phyloP scores from a whole-genome alignment of 2,797 vertebrate genomes.

The Clangula hyemalis region DNA sequence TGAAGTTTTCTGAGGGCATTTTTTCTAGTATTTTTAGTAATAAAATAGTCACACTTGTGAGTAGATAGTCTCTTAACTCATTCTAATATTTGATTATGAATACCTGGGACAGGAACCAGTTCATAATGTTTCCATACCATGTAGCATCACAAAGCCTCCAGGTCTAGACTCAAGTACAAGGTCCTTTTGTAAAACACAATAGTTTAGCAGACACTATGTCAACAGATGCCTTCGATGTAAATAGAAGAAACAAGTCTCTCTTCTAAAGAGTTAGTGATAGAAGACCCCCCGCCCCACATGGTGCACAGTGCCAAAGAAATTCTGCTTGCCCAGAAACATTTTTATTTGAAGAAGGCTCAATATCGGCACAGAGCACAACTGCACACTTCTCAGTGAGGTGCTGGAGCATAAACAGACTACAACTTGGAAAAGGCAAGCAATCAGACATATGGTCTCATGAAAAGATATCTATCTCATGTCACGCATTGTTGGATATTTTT shows the following conservation, averaged over 20 bases:
- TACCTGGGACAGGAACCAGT: not conserved
- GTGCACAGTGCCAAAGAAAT: not conserved
- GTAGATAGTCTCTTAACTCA: not conserved
- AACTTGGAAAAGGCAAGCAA: constrained; percentile 2
- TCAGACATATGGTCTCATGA: constrained; percentile 29
- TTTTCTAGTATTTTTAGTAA: not conserved
- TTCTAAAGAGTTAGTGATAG: not conserved
- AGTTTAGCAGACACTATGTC: not conserved
- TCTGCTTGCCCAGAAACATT: not conserved
- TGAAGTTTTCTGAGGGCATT: not conserved
- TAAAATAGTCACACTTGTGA: not conserved
- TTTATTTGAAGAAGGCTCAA: not conserved
- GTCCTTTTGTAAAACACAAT: not conserved
- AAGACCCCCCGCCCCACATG: not conserved
- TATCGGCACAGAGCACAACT: not conserved
- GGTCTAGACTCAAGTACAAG: not conserved
- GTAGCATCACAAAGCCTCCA: not conserved
- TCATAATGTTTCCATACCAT: not conserved
- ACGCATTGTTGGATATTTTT: not conserved
- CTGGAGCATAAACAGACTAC: not conserved
- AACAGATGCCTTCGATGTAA: not conserved
- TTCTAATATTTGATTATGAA: not conserved
- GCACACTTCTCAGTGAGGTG: constrained; percentile 1
- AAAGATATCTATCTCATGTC: not conserved
- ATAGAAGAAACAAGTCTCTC: not conserved